Evolutionary conservation across 2,888 invertebrate genomes (phyloP).

Genomic region (Luffia ferchaultella): DNA sequence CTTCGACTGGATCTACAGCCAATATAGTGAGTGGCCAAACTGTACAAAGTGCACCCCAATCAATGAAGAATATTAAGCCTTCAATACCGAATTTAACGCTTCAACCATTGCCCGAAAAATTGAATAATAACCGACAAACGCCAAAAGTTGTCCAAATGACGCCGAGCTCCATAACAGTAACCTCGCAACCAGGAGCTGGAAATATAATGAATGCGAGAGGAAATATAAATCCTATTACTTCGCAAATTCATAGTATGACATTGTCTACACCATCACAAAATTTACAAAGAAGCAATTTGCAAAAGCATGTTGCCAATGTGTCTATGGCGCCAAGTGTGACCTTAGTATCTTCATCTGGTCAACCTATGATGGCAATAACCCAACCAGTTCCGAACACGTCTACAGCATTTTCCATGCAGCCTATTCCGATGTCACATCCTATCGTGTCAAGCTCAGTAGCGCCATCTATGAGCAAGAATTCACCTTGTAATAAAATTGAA

Average conservation of each 20-base stretch:
- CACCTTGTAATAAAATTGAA: slow-evolving; percentile 40
- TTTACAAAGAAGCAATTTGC: slow-evolving; percentile 36
- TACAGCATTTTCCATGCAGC: slow-evolving; percentile 47
- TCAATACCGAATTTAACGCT: slow-evolving; percentile 52
- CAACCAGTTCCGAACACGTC: slow-evolving; percentile 45
- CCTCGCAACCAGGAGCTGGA: slow-evolving; percentile 36
- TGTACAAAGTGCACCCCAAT: slow-evolving; percentile 44
- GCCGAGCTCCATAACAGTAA: slow-evolving; percentile 31
- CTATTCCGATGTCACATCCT: slow-evolving; percentile 54
- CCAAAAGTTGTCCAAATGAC: slow-evolving; percentile 58
- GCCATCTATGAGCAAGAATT: slow-evolving; percentile 40
- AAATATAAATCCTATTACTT: slow-evolving; percentile 54
- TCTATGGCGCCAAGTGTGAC: slow-evolving; percentile 49
- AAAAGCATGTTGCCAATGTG: slow-evolving; percentile 36
- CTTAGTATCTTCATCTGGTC: slow-evolving; percentile 51
- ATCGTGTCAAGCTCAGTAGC: slow-evolving; percentile 58
- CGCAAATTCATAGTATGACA: slow-evolving; percentile 54
- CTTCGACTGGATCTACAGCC: slow-evolving; percentile 33
- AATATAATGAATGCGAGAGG: slow-evolving; percentile 43
- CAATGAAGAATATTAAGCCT: slow-evolving; percentile 47
- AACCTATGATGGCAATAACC: slow-evolving; percentile 58
- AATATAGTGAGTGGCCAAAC: slow-evolving; percentile 51
- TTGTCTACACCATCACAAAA: slow-evolving; percentile 43
- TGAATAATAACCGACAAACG: slow-evolving; percentile 36
- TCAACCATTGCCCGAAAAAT: slow-evolving; percentile 56